Evolutionary conservation across 1,140 invertebrate species (phyloP), one percentile per base, ranked within the genome.

Genomic region (Formica exsecta): DNA sequence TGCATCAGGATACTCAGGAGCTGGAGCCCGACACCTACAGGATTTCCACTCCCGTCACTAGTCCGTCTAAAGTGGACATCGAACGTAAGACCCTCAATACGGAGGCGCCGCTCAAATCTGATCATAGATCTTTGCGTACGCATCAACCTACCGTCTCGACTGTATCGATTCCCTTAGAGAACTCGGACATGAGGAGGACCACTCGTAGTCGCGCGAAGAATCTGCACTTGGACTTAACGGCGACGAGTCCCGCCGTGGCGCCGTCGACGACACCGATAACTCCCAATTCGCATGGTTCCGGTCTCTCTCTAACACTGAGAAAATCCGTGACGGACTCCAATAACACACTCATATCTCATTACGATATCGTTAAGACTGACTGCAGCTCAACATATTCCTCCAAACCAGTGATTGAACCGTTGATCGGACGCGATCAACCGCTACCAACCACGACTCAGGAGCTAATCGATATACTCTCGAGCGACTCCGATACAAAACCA

Each of bases 331-430:
- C 92, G 4, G 94, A 95, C 86, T 95, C 96, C 66, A 95, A 95
- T 86, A 95, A 96, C 87, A 95, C 96, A 22, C 95, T 95, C 38
- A 96, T 96, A 88, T 96, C 96, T 86, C 96, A 96, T 90, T 95
- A 96, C 62, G 96, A 96, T 80, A 95, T 95, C 90, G 95, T 95
- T 83, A 95, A 95, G 94, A 95, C 95, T 94, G 94, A 95, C 71
- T 92, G 92, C 80, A 90, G 91, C 80, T 88, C 94, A 51, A 90
- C 68, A 1, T 92, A 89, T 25, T 70, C 84, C 32, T 89, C 90
- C 13, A 94, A 94, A 66, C 80, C 91, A n/a, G 73, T 87, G n/a
- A 90, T 93, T 29, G 93, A 95, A 75, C 93, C 93, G 9, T 80
- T 93, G 44, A 93, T 94, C 22, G 93, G 93, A 1, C 92, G 92